Evolutionary conservation across 2,113 vertebrate genomes (phyloP), one percentile per base, ranked within the genome.

Genomic region (Electrona antarctica): DNA sequence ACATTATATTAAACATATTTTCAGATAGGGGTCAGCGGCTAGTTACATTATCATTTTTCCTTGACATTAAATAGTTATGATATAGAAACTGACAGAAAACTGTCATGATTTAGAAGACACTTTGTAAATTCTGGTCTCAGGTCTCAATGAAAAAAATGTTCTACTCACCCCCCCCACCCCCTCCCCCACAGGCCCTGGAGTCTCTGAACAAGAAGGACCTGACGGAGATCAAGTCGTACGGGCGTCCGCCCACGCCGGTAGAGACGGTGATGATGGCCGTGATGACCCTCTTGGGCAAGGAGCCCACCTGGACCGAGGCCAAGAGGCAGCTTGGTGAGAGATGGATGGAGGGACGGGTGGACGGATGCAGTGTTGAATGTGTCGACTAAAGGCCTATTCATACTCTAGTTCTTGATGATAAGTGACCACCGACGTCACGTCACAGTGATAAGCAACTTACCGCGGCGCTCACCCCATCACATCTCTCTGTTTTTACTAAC

Each of bases 191-290:
- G 96, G 96, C 96, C 5, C 81, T 97, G 85, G 95, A 96, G 80
- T 96, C 96, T 9, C 89, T 97, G 85, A 96, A 97, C 85, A 97
- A 97, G 85, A 96, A 94, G 83, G 96, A 97, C 80, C 93, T 97
- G 93, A 95, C 93, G 0, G 96, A 97, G 86, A 97, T 97, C 87
- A 97, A 96, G 88, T 95, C 96, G 0, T 97, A 97, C 0, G 95
- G 94, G 5, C 92, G 92, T 13, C 96, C 96, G 1, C 95, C 96
- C 0, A 77, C 87, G 0, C 90, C 95, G 64, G 96, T 97, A 74
- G 96, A 97, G 89, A 97, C 93, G 0, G 95, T 97, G 54, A 94
- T 97, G 95, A 92, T 95, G 78, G 96, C 96, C 0, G 96, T 97
- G 71, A 97, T 97, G 96, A 97, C 94, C 65, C 94, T 97, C 29